phyloP scores from a whole-genome alignment of 2,888 invertebrate species.

The Plutella xylostella region DNA sequence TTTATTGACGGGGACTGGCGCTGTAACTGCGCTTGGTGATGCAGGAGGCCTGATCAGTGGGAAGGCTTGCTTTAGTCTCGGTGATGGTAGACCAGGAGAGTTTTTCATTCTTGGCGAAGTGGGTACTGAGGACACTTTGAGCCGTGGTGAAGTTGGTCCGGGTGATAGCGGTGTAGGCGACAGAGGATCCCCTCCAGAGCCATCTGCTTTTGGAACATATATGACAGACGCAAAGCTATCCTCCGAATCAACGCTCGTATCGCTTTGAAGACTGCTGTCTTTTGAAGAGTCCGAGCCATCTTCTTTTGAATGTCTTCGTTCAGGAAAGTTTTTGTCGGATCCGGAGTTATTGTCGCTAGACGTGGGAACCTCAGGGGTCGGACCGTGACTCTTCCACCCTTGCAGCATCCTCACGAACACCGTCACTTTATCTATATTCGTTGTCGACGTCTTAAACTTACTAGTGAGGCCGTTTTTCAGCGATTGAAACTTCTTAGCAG shows the following conservation, averaged over 20 bases:
- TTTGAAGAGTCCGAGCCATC: slow-evolving; percentile 91
- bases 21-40: slow-evolving; percentile 66
- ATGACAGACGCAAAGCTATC: slow-evolving; percentile 95
- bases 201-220: slow-evolving; percentile 87
- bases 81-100: slow-evolving; percentile 75
- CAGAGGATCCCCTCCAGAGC: slow-evolving; percentile 61
- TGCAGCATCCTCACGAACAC: slow-evolving; percentile 89
- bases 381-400: slow-evolving; percentile 78
- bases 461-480: slow-evolving; percentile 85
- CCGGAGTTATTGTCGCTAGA: slow-evolving; percentile 55
- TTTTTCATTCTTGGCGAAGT: slow-evolving; percentile 81
- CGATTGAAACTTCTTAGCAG: slow-evolving; percentile 81
- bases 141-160: slow-evolving; percentile 71
- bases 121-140: slow-evolving; percentile 79
- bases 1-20: slow-evolving; percentile 64
- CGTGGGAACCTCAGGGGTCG: slow-evolving; percentile 54
- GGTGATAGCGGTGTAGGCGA: slow-evolving; percentile 73
- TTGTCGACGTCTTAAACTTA: slow-evolving; percentile 85
- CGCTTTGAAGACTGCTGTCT: slow-evolving; percentile 91
- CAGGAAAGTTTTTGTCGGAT: slow-evolving; percentile 59
- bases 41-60: slow-evolving; percentile 71
- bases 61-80: slow-evolving; percentile 75
- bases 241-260: slow-evolving; percentile 93
- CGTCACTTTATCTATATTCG: slow-evolving; percentile 85
- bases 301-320: slow-evolving; percentile 84